Evolutionary conservation across 2,113 vertebrate species (phyloP).

Genomic region (Pluvianellus socialis): DNA sequence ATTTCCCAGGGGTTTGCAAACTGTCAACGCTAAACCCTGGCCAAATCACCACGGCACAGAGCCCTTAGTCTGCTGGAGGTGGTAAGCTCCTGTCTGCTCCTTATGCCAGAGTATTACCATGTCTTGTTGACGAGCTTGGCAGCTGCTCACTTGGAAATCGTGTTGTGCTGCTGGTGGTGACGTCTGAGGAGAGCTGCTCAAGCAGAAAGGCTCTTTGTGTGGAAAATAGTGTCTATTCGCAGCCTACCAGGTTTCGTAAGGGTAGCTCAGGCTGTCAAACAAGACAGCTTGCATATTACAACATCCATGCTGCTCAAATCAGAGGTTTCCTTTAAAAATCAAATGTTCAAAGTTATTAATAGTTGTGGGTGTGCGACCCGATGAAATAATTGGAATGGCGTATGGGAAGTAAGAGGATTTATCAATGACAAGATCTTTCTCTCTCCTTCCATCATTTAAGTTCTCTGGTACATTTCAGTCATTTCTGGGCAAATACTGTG

Average conservation of each 20-base stretch:
- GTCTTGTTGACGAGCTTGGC: neutral
- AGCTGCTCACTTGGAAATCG: neutral
- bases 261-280: neutral
- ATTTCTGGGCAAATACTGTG: neutral
- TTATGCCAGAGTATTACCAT: neutral
- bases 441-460: neutral
- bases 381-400: neutral
- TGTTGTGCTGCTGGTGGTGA: neutral
- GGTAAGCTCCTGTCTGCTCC: neutral
- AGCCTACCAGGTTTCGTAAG: neutral
- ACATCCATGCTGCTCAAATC: neutral
- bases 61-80: neutral
- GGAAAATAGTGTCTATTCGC: neutral
- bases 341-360: neutral
- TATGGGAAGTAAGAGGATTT: neutral
- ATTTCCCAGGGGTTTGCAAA: neutral
- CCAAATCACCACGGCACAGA: neutral
- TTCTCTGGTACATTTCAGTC: neutral
- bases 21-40: neutral
- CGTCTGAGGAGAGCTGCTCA: neutral
- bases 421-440: neutral
- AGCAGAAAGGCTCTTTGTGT: constrained; percentile 27
- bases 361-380: neutral
- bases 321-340: neutral
- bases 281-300: neutral